A percentile compares a stretch with the other conserved stretches of the same genome.
phyloP scores from a whole-genome alignment of 2,113 vertebrate genomes.

The Pomatostomus ruficeps region DNA sequence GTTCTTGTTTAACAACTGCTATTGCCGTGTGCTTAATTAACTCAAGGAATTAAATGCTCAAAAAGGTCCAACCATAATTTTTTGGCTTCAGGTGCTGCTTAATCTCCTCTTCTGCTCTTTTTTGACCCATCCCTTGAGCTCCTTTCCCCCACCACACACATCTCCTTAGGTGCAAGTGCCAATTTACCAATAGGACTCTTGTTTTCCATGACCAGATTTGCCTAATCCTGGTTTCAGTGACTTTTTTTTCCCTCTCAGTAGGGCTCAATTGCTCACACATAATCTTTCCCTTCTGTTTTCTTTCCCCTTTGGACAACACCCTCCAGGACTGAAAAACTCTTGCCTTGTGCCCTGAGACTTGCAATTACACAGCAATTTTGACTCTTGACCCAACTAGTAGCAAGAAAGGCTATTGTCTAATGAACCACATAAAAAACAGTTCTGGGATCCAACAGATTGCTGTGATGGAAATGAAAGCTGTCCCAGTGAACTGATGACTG shows the following conservation, averaged over 20 bases:
- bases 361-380: conserved; percentile 52
- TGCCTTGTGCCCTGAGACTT: conserved; percentile 3
- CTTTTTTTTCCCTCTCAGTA: conserved; percentile 9
- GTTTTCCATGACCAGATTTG: conserved; percentile 40
- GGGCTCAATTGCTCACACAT: conserved; percentile 5
- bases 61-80: background rate
- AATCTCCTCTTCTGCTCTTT: background rate
- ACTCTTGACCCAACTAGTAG: conserved; percentile 22
- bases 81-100: background rate
- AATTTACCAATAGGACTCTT: conserved; percentile 13
- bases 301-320: background rate
- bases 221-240: conserved; percentile 44
- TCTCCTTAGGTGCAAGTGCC: background rate
- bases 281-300: conserved; percentile 43
- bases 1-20: background rate
- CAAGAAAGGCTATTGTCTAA: conserved; percentile 23
- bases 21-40: background rate
- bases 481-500: conserved; percentile 1
- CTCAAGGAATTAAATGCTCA: background rate
- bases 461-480: background rate
- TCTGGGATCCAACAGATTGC: background rate
- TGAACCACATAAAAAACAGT: conserved; percentile 28
- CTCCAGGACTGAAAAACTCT: conserved; percentile 38
- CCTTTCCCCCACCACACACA: background rate
- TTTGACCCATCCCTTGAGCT: background rate